Conservation (phyloP, 2,113 vertebrate genomes). For the Triplophysa tibetana region DNA sequence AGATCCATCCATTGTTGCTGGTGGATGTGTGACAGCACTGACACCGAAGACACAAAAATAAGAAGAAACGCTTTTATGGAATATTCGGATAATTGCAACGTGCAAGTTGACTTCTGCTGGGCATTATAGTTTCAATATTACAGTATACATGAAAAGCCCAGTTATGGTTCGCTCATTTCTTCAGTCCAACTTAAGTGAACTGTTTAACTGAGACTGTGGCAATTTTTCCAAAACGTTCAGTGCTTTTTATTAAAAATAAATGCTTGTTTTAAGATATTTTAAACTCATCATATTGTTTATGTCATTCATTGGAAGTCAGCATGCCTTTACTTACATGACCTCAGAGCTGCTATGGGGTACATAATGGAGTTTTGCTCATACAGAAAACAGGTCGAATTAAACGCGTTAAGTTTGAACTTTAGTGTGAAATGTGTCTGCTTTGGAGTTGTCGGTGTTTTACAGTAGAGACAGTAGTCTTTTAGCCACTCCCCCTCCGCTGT, state of each 20-base stretch:
- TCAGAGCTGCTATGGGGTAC: not conserved
- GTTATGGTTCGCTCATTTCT: conserved; percentile 14
- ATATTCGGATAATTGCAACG: conserved; percentile 35
- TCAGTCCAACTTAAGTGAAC: not conserved
- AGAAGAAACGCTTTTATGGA: not conserved
- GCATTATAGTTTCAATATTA: not conserved
- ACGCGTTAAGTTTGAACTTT: conserved; percentile 28
- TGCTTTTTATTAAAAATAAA: not conserved
- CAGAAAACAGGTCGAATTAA: not conserved
- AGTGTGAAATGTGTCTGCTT: conserved; percentile 73
- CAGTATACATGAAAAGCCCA: not conserved
- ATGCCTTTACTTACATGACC: conserved; percentile 11
- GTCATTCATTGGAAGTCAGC: conserved; percentile 19
- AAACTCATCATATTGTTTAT: not conserved
- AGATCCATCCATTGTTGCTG: conserved; percentile 26
- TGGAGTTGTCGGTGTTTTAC: conserved; percentile 85
- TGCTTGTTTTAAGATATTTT: not conserved
- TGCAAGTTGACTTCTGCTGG: not conserved
- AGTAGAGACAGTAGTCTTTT: conserved; percentile 80
- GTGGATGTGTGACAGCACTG: conserved; percentile 27
- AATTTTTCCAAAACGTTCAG: not conserved
- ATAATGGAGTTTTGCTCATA: not conserved
- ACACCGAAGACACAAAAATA: conserved; percentile 5
- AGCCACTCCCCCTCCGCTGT: conserved; percentile 87
- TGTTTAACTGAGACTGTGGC: not conserved